Conservation (phyloP, 1,140 invertebrate genomes). For the Phymastichus coffea region DNA sequence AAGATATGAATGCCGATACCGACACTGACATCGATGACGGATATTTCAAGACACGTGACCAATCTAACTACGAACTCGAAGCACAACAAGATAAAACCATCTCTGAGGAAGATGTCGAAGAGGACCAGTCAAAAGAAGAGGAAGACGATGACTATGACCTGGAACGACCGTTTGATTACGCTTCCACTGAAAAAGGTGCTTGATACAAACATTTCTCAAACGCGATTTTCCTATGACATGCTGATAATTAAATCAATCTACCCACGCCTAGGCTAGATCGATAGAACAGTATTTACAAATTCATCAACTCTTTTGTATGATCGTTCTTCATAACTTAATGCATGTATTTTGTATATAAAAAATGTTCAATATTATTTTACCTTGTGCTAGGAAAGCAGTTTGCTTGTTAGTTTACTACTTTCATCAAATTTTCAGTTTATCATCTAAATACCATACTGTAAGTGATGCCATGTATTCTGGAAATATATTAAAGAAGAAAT, state of each 20-base stretch:
- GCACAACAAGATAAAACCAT: background rate
- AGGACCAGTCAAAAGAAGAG: slow-evolving; percentile 43
- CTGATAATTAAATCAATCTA: no score
- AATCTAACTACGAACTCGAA: slow-evolving; percentile 25
- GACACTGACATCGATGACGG: slow-evolving; percentile 3
- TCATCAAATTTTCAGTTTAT: no score
- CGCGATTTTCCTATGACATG: no score
- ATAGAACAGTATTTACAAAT: background rate
- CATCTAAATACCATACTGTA: no score
- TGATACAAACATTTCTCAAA: background rate
- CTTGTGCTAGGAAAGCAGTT: no score
- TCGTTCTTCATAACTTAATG: background rate
- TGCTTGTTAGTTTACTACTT: no score
- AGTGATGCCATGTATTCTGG: slow-evolving; percentile 7
- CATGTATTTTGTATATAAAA: slow-evolving; percentile 7
- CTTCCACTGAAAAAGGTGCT: slow-evolving; percentile 9
- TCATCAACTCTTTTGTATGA: background rate
- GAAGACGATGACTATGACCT: slow-evolving; percentile 44
- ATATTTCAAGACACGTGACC: background rate
- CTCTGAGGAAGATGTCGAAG: slow-evolving; percentile 36
- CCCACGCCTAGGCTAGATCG: no score
- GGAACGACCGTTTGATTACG: slow-evolving; percentile 8
- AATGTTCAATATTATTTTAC: no score
- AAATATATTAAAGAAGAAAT: background rate
- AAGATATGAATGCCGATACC: slow-evolving; percentile 8